Evolutionary conservation across 1,140 invertebrate genomes (phyloP).

Genomic region (Ceratina calcarata): DNA sequence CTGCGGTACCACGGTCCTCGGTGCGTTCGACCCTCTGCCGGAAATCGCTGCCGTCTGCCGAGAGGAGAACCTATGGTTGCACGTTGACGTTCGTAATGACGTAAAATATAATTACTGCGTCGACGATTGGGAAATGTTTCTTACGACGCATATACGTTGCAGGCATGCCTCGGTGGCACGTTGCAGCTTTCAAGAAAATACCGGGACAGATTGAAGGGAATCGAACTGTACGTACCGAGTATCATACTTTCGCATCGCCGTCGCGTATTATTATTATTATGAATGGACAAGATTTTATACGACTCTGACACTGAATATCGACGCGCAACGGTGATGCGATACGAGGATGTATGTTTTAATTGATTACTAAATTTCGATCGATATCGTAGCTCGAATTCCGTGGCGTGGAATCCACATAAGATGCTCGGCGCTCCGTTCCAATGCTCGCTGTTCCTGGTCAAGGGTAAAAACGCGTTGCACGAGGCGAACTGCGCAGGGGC

Average conservation of each 20-base stretch:
- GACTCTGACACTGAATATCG: too few species aligned
- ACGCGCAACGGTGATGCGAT: too few species aligned
- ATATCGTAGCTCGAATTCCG: constrained; percentile 86
- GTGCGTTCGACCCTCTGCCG: constrained; percentile 91
- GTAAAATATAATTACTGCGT: constrained; percentile 11
- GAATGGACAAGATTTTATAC: too few species aligned
- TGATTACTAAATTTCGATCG: not conserved
- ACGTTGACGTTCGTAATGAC: constrained; percentile 91
- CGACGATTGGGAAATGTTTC: not conserved
- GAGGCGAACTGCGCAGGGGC: constrained; percentile 89
- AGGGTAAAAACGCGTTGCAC: constrained; percentile 84
- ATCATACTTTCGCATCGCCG: too few species aligned
- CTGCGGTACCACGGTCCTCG: constrained; percentile 89
- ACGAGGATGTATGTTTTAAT: too few species aligned
- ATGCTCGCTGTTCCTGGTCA: constrained; percentile 90
- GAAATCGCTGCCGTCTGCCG: constrained; percentile 86
- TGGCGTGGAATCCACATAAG: constrained; percentile 97
- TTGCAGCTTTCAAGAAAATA: constrained; percentile 87
- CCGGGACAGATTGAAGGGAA: constrained; percentile 83
- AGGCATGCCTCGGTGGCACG: constrained; percentile 92
- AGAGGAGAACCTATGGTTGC: constrained; percentile 88
- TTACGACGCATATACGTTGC: constrained; percentile 64
- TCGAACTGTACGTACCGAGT: constrained; percentile 83
- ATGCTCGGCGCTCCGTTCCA: constrained; percentile 94
- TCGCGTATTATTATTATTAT: not conserved